Percentiles rank a stretch among this genome's conserved stretches.
These are phyloP conservation scores for Euzophera pinguis DNA, from an alignment of 2,888 invertebrate species.

Conservation along the genomic window DNA sequence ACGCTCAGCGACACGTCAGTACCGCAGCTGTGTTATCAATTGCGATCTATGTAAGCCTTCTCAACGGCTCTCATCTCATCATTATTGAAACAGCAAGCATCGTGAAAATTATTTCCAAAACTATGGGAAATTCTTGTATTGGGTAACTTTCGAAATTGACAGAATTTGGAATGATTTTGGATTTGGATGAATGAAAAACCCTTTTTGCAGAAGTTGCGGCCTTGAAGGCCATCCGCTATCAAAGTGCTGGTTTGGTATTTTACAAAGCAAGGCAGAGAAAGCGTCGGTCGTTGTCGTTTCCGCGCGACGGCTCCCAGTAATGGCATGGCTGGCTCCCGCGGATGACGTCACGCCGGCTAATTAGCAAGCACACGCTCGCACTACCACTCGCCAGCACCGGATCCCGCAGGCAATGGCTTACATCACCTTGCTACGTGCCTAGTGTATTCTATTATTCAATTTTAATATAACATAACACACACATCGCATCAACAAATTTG, in stretches of 20 bases:
- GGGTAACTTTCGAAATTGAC: too few relatives aligned
- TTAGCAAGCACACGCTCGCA: conserved; percentile 62
- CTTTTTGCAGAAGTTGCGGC: conserved; percentile 23
- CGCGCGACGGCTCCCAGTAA: conserved; percentile 71
- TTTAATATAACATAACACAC: neutral
- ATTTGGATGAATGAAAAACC: too few relatives aligned
- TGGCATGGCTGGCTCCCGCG: conserved; percentile 55
- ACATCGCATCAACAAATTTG: neutral
- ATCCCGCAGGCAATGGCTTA: conserved; percentile 72
- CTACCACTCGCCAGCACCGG: conserved; percentile 48
- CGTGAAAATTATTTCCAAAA: neutral
- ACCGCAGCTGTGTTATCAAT: conserved; percentile 63
- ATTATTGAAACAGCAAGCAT: neutral
- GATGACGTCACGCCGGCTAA: conserved; percentile 69
- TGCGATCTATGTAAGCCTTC: conserved; percentile 45
- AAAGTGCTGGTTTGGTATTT: conserved; percentile 35
- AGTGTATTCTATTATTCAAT: conserved; percentile 44
- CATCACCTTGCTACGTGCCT: conserved; percentile 62
- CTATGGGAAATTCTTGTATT: too few relatives aligned
- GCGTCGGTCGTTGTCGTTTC: conserved; percentile 76
- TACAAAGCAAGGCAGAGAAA: conserved; percentile 55
- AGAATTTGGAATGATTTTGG: too few relatives aligned
- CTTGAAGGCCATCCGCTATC: conserved; percentile 42
- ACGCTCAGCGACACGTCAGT: conserved; percentile 68
- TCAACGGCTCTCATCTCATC: conserved; percentile 24